phyloP scores from a whole-genome alignment of 2,797 vertebrate species.

The Eupleurogrammus muticus region DNA sequence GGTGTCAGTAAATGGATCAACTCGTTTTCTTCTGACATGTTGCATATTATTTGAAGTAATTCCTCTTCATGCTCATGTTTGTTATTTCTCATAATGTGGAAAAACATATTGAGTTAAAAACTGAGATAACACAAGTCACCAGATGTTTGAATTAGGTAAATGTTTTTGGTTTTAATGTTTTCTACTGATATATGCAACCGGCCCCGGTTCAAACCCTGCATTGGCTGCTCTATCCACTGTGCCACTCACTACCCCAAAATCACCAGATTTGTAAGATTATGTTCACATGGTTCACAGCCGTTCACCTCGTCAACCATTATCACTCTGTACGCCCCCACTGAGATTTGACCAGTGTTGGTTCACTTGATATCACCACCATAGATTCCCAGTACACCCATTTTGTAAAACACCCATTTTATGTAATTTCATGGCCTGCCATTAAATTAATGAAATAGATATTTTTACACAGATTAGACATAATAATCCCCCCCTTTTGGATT shows the following conservation, averaged over 20 bases:
- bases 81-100: too few relatives aligned
- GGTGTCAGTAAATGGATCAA: background rate
- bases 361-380: background rate
- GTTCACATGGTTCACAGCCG: background rate
- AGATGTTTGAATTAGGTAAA: too few relatives aligned
- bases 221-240: too few relatives aligned
- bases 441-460: constrained; percentile 30
- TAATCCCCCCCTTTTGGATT: constrained; percentile 35
- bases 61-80: too few relatives aligned
- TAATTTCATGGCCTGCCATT: constrained; percentile 9
- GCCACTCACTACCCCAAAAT: background rate
- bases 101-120: background rate
- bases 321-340: background rate
- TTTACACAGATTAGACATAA: constrained; percentile 36
- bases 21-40: background rate
- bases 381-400: background rate
- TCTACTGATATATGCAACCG: too few relatives aligned
- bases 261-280: background rate
- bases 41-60: background rate
- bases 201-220: too few relatives aligned
- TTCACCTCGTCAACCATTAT: background rate
- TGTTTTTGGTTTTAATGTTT: too few relatives aligned
- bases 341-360: background rate
- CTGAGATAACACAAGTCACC: background rate
- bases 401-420: background rate